Percentiles rank a stretch among this genome's conserved stretches.
Conservation (phyloP, 2,113 vertebrate genomes). For the Albula goreensis region DNA sequence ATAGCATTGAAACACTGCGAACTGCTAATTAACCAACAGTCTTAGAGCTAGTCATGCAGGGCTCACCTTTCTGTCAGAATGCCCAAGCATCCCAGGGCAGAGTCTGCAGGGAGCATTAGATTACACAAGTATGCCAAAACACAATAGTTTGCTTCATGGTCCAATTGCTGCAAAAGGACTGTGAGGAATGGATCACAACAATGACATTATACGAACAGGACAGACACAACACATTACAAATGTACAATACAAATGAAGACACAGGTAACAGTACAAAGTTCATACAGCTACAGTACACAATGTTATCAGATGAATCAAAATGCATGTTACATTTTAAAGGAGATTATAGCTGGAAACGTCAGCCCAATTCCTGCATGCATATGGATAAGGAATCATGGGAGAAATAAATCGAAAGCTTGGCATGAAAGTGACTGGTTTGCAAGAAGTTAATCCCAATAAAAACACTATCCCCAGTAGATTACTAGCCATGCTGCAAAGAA, state of each 20-base stretch:
- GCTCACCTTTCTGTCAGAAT: neutral
- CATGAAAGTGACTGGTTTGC: neutral
- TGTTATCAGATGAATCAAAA: neutral
- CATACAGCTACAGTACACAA: neutral
- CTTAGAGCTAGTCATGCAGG: neutral
- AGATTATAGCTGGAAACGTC: neutral
- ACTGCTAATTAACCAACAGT: neutral
- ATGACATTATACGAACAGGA: neutral
- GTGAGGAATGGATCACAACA: neutral
- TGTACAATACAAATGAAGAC: too few relatives aligned
- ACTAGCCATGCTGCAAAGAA: slow-evolving; percentile 18
- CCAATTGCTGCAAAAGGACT: neutral
- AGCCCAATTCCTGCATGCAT: neutral
- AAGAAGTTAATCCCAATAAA: slow-evolving; percentile 38
- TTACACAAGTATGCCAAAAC: neutral
- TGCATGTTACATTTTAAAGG: neutral
- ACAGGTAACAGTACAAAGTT: too few relatives aligned
- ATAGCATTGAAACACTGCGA: neutral
- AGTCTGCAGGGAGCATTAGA: neutral
- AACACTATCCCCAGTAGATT: slow-evolving; percentile 31
- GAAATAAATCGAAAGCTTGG: neutral
- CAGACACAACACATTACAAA: too few relatives aligned
- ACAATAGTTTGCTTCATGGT: neutral
- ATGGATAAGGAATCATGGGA: neutral
- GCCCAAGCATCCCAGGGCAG: neutral